These are phyloP conservation scores for Penaeus indicus DNA, from an alignment of 1,140 invertebrate species.

Conservation along the genomic window DNA sequence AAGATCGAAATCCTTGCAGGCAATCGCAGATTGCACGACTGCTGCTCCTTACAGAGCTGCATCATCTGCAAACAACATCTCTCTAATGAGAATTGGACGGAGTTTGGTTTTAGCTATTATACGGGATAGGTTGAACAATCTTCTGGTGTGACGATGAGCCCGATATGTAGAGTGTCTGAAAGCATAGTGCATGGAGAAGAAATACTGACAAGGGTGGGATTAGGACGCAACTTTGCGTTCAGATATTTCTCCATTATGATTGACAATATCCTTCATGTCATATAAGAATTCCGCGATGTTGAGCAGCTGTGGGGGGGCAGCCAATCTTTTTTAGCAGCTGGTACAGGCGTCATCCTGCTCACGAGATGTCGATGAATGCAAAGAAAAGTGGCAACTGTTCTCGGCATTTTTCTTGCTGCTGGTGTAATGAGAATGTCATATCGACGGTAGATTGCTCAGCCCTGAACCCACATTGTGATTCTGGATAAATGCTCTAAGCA, in stretches of 20 bases:
- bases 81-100: too few species aligned
- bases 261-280: conserved; percentile 7
- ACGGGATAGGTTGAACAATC: too few species aligned
- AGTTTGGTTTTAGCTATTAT: too few species aligned
- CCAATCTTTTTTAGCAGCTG: neutral
- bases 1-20: neutral
- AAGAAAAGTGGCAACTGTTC: neutral
- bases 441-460: neutral
- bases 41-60: neutral
- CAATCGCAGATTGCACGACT: neutral
- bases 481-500: neutral
- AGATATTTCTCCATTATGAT: neutral
- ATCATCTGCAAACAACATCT: too few species aligned
- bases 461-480: conserved; percentile 1
- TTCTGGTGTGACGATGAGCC: too few species aligned
- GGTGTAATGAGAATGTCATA: conserved; percentile 1
- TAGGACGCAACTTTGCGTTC: neutral
- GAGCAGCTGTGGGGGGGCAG: neutral
- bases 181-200: too few species aligned
- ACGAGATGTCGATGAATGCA: neutral
- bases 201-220: too few species aligned
- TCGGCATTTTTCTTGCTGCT: conserved; percentile 5
- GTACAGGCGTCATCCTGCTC: neutral
- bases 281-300: neutral
- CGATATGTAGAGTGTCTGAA: too few species aligned